A percentile compares a stretch with the other conserved stretches of the same genome.
Evolutionary conservation across 2,113 vertebrate species (phyloP).

Genomic region (Sylvia atricapilla): DNA sequence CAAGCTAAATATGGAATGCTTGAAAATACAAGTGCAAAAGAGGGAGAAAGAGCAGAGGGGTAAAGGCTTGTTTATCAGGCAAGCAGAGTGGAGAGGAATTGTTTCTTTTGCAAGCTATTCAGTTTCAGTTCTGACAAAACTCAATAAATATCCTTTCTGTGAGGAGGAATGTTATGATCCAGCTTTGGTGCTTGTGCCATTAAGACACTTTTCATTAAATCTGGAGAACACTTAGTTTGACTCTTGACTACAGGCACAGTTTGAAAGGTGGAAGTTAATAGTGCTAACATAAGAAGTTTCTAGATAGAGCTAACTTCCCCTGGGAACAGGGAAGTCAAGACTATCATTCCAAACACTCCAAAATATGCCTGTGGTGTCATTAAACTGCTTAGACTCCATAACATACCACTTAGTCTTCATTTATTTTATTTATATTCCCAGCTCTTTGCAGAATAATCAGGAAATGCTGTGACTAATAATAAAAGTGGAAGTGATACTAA

Average conservation of each 20-base stretch:
- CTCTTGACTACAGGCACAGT: not conserved
- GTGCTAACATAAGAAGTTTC: not conserved
- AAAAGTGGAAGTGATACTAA: not conserved
- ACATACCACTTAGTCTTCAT: not conserved
- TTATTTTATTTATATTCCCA: not conserved
- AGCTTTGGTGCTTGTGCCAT: rapidly evolving
- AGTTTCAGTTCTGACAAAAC: not conserved
- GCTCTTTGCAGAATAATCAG: not conserved
- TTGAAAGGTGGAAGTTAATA: not conserved
- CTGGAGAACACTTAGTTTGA: not conserved
- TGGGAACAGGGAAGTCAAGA: not conserved
- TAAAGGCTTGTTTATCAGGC: not conserved
- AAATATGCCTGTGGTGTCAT: not conserved
- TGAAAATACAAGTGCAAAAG: not conserved
- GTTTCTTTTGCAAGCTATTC: not conserved
- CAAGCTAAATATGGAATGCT: not conserved
- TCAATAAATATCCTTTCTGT: not conserved
- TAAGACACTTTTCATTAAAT: not conserved
- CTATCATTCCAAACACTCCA: not conserved
- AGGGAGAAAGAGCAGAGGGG: not conserved
- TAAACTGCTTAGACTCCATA: not conserved
- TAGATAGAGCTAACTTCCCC: not conserved
- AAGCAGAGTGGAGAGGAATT: not conserved
- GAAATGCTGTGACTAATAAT: not conserved
- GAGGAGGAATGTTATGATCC: not conserved